A percentile compares a stretch with the other conserved stretches of the same genome.
phyloP scores from a whole-genome alignment of 2,797 vertebrate species.

The Ambastaia sidthimunki region DNA sequence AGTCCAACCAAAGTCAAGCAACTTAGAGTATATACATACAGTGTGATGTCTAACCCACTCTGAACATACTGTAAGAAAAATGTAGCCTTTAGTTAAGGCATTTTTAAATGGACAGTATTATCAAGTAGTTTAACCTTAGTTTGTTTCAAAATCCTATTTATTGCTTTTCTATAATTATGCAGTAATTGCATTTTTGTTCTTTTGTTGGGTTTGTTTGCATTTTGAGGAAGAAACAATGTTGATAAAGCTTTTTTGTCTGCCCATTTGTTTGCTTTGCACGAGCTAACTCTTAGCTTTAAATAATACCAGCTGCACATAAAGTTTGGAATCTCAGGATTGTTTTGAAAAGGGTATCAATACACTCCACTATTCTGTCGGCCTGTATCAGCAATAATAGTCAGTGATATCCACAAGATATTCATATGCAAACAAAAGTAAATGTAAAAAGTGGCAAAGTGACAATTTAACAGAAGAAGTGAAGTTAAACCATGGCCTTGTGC shows the following conservation, averaged over 20 bases:
- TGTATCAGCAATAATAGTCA: slow-evolving; percentile 2
- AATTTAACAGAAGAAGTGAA: slow-evolving; percentile 54
- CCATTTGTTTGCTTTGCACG: slow-evolving; percentile 61
- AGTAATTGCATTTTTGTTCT: slow-evolving; percentile 43
- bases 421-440: slow-evolving; percentile 47
- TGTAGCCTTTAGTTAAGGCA: slow-evolving; percentile 70
- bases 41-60: slow-evolving; percentile 57
- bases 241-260: slow-evolving; percentile 62
- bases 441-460: slow-evolving; percentile 51
- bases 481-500: slow-evolving; percentile 41
- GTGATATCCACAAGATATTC: slow-evolving; percentile 23
- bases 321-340: slow-evolving; percentile 72
- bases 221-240: slow-evolving; percentile 52
- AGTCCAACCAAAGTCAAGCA: slow-evolving; percentile 74
- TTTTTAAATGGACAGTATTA: slow-evolving; percentile 63
- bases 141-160: slow-evolving; percentile 71
- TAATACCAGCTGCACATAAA: slow-evolving; percentile 57
- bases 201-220: slow-evolving; percentile 55
- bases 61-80: slow-evolving; percentile 67
- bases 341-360: slow-evolving; percentile 65
- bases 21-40: slow-evolving; percentile 60
- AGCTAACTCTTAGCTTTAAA: slow-evolving; percentile 71
- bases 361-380: slow-evolving; percentile 47
- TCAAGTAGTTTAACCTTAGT: slow-evolving; percentile 66
- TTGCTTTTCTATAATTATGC: slow-evolving; percentile 61